Evolutionary conservation across 2,888 invertebrate genomes (phyloP).

Genomic region (Epistrophe eligans): DNA sequence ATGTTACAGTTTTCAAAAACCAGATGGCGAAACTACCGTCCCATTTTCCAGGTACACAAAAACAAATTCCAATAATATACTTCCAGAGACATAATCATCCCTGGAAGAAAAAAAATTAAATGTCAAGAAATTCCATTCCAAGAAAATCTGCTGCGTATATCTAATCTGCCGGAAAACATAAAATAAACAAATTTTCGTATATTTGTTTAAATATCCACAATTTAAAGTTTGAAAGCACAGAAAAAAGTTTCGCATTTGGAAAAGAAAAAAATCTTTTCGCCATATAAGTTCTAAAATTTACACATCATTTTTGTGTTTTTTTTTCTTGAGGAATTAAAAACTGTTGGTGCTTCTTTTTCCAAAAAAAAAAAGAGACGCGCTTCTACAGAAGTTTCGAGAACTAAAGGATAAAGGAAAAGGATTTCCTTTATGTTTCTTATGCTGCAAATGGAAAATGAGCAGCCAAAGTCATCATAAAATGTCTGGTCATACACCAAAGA

Average conservation of each 20-base stretch:
- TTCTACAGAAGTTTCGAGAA: background rate
- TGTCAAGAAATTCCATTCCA: constrained; percentile 72
- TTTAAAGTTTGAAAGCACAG: background rate
- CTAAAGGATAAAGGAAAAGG: constrained; percentile 12
- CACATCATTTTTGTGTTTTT: background rate
- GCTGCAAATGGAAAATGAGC: constrained; percentile 80
- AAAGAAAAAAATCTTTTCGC: no score
- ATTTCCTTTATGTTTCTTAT: constrained; percentile 46
- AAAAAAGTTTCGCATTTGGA: background rate
- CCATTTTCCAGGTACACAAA: constrained; percentile 39
- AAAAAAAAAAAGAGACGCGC: constrained; percentile 21
- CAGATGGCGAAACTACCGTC: constrained; percentile 22
- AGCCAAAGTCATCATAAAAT: constrained; percentile 84
- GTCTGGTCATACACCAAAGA: constrained; percentile 84
- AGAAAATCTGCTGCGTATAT: constrained; percentile 68
- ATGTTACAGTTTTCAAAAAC: background rate
- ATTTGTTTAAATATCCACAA: constrained; percentile 17
- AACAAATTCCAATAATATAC: constrained; percentile 25
- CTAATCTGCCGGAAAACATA: constrained; percentile 59
- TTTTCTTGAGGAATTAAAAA: background rate
- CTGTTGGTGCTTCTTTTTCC: background rate
- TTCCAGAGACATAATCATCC: constrained; percentile 29
- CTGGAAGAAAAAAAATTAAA: constrained; percentile 33
- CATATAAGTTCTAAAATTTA: background rate
- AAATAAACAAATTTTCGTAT: constrained; percentile 47